Conservation (phyloP, 2,888 invertebrate species). For the Pollenia labialis region DNA sequence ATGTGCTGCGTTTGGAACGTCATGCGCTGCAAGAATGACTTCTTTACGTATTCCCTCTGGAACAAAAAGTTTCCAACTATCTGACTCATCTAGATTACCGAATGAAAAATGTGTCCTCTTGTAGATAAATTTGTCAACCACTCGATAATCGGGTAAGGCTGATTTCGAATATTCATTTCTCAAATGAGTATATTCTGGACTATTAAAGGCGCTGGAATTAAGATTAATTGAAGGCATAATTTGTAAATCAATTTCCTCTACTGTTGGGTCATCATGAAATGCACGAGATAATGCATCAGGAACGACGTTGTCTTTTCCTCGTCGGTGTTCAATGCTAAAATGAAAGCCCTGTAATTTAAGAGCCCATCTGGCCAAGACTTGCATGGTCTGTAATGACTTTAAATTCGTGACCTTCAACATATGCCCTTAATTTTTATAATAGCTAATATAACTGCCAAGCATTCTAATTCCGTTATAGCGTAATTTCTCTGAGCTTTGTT, state of each 20-base stretch:
- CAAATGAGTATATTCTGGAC: too few relatives aligned
- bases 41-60: too few relatives aligned
- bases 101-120: too few relatives aligned
- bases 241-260: background rate
- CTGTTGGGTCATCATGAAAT: background rate
- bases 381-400: constrained; percentile 31
- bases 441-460: background rate
- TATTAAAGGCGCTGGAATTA: background rate
- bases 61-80: too few relatives aligned
- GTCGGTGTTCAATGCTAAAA: constrained; percentile 24
- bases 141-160: too few relatives aligned
- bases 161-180: too few relatives aligned
- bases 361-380: constrained; percentile 23
- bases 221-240: background rate
- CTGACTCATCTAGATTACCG: too few relatives aligned
- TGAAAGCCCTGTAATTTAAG: constrained; percentile 25
- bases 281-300: background rate
- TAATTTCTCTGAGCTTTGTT: constrained; percentile 11
- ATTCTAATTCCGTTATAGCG: constrained; percentile 6
- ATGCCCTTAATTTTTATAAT: background rate
- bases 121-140: too few relatives aligned
- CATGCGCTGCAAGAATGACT: too few relatives aligned
- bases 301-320: background rate
- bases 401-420: background rate
- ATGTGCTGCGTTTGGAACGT: too few relatives aligned